Evolutionary conservation across 2,888 invertebrate species (phyloP), one percentile per base, ranked within the genome.

Genomic region (Peribatodes rhomboidaria): DNA sequence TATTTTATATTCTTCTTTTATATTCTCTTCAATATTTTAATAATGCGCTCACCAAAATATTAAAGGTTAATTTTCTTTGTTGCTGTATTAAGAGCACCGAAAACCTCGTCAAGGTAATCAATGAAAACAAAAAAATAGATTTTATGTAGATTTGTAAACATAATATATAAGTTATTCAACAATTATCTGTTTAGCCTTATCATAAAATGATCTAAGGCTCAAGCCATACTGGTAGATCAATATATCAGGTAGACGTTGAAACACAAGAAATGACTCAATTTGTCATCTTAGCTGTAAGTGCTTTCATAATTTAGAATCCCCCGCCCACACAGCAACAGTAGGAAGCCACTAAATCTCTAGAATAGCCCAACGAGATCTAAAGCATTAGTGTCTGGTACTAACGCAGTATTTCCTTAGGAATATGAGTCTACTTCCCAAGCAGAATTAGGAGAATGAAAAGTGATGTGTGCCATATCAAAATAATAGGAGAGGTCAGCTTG

Each of bases 251-350:
- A 79, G 77, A 83, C 81, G 78, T 81, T 82, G 81, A 80, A 80
- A 80, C 74, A 74, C 74, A 82, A 76, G 77, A 84, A 88, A 87
- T 84, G 79, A 80, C 84, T 88, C 88, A 87, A 89, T 89, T 89
- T 87, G 85, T 87, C 86, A 84, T 83, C 75, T 72, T 73, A 72
- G 71, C 75, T 75, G 77, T 85, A 88, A 88, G 85, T 87, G 85
- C 82, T 82, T 83, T 70, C 82, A 84, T 88, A 88, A 90, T 88
- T 89, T 86, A 88, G 82, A 80, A 80, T 81, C 49, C 42, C 81
- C 78, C 86, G 80, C 89, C 89, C 81, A 87, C 89, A 77, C 68
- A 73, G 76, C 79, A 78, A 82, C 81, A 74, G 83, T 81, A 84
- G 84, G 85, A 82, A 84, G 80, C 81, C 74, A 82, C 80, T 88